Evolutionary conservation across 2,797 vertebrate genomes (phyloP), one percentile per base, ranked within the genome.

Genomic region (Meriones psammophilus): DNA sequence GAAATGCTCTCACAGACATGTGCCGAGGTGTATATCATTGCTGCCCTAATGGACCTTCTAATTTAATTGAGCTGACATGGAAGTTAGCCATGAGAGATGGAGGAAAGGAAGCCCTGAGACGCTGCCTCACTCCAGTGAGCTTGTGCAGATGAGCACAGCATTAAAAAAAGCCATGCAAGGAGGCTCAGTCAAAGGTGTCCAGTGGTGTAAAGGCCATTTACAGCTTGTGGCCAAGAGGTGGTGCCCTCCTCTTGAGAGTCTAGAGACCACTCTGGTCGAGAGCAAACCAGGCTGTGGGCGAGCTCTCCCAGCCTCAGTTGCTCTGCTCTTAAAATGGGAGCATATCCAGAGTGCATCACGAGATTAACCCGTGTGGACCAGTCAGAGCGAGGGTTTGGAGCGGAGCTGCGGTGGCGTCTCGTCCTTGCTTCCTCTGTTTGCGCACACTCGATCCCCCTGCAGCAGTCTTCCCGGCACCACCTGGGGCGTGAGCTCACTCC

Each of bases 401-500:
- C 33, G 12, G 30, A 36, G 18, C 30, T 33, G 80, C 79, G 54
- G 77, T 62, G 42, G 0, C 36, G 39, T 18, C 26, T 58, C 90
- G 74, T 77, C 91, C 89, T 66, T 88, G 28, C 68, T 66, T 69
- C 85, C 36, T 78, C 5, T 94, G 87, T 95, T 94, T 86, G 73
- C 0, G 66, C 78, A 50, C 36, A 56, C 26, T 36, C 15, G 10
- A n/a, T 85, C 91, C 88, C 91, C 88, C 64, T 68, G 92, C 14
- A 68, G 56, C 89, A 30, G 68, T 14, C 30, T 42, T 86, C 58
- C 54, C 42, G 26, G 8, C 28, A 18, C 87, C 95, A 92, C 92
- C 91, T 92, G 80, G 92, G 83, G 79, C 74, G 76, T 98, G 96
- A 84, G 84, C 86, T 97, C 95, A 94, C 69, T 58, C 24, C 15